Percentiles rank a stretch among this genome's conserved stretches.
Evolutionary conservation across 2,113 vertebrate genomes (phyloP).

Genomic region (Penelope pileata): DNA sequence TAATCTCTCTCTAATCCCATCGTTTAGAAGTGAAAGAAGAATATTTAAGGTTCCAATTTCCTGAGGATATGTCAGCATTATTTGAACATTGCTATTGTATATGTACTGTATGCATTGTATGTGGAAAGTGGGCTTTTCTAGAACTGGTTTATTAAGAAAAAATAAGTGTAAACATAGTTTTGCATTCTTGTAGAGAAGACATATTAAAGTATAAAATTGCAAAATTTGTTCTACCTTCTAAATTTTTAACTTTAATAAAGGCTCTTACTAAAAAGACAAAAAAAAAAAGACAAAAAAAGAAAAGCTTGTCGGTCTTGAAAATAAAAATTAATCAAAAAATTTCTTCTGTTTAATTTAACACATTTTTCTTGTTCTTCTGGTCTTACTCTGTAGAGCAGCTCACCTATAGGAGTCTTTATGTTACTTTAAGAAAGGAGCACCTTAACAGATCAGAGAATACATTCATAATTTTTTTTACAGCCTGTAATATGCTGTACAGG

Average conservation of each 20-base stretch:
- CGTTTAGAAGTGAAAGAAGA: background rate
- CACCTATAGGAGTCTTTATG: background rate
- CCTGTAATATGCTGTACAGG: background rate
- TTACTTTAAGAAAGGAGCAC: background rate
- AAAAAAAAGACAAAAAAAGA: background rate
- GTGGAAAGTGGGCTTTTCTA: background rate
- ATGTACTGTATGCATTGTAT: no score
- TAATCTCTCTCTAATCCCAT: background rate
- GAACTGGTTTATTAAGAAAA: background rate
- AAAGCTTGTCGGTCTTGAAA: background rate
- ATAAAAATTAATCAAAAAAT: background rate
- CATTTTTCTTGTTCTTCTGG: background rate
- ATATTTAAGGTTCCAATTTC: background rate
- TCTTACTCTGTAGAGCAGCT: background rate
- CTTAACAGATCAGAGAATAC: background rate
- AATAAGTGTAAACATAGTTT: background rate
- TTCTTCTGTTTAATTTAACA: background rate
- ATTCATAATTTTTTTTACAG: background rate
- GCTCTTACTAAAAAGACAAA: background rate
- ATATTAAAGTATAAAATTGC: background rate
- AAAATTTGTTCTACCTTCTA: background rate
- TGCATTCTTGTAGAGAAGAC: background rate
- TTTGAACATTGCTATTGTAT: background rate
- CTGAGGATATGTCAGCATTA: background rate
- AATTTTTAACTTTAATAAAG: background rate